Evolutionary conservation across 2,888 invertebrate genomes (phyloP).

Genomic region (Diloba caeruleocephala): DNA sequence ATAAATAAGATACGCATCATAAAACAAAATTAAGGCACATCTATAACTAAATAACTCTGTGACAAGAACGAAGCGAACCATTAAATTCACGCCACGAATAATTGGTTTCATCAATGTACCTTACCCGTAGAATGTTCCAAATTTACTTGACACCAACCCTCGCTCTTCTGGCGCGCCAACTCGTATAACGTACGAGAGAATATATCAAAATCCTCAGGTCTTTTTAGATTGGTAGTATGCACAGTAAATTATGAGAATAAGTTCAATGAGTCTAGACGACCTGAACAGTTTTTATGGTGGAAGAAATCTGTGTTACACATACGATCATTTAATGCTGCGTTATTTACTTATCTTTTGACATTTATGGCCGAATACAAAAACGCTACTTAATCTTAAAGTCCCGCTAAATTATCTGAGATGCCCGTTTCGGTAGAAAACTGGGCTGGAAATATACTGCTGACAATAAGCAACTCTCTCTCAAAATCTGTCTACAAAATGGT

Average conservation of each 20-base stretch:
- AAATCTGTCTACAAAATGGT: too few relatives aligned
- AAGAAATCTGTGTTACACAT: conserved; percentile 60
- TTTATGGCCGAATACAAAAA: conserved; percentile 3
- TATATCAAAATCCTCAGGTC: conserved; percentile 42
- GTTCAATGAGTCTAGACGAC: conserved; percentile 61
- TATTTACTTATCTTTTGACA: conserved; percentile 19
- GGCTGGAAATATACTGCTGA: too few relatives aligned
- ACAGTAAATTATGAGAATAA: conserved; percentile 68
- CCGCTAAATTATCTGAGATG: too few relatives aligned
- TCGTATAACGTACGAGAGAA: conserved; percentile 30
- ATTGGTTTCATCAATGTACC: conserved; percentile 79
- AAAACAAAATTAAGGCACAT: conserved; percentile 32
- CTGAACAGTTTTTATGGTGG: conserved; percentile 64
- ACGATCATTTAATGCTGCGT: conserved; percentile 7
- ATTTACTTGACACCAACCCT: conserved; percentile 50
- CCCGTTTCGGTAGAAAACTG: not conserved
- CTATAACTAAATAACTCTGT: conserved; percentile 48
- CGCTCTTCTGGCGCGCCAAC: conserved; percentile 27
- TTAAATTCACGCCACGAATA: conserved; percentile 79
- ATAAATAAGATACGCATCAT: too few relatives aligned
- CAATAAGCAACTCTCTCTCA: too few relatives aligned
- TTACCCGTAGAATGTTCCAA: conserved; percentile 52
- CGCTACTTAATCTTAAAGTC: too few relatives aligned
- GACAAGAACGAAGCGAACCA: conserved; percentile 61
- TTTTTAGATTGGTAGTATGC: conserved; percentile 48